Conservation (phyloP, 2,113 vertebrate species). For the Paedocypris sp. region DNA sequence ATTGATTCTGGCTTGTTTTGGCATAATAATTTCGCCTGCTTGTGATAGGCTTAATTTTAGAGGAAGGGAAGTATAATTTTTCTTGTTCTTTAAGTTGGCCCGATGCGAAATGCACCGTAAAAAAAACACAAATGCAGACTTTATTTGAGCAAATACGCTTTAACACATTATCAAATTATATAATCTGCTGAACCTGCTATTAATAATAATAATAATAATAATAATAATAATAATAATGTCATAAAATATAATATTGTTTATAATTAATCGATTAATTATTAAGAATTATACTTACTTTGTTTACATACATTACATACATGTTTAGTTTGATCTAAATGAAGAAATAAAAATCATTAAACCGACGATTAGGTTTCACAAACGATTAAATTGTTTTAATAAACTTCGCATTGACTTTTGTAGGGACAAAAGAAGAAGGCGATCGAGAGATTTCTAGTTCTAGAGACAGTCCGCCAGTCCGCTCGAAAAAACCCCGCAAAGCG, state of each 20-base stretch:
- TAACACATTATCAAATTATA: no score
- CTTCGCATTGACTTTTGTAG: slow-evolving; percentile 43
- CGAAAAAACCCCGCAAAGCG: slow-evolving; percentile 95
- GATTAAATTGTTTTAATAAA: not conserved
- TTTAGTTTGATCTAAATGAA: no score
- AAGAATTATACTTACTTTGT: no score
- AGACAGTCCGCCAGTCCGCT: slow-evolving; percentile 84
- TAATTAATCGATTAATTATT: not conserved
- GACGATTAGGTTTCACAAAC: no score
- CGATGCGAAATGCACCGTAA: no score
- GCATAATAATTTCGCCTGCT: slow-evolving; percentile 53
- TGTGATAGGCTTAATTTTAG: slow-evolving; percentile 39
- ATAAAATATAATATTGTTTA: not conserved
- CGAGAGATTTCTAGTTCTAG: slow-evolving; percentile 94
- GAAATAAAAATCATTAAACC: no score
- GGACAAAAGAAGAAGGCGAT: slow-evolving; percentile 89
- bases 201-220: not conserved
- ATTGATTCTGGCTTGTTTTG: slow-evolving; percentile 80
- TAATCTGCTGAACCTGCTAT: no score
- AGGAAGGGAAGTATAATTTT: slow-evolving; percentile 32
- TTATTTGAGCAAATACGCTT: no score
- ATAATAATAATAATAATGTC: not conserved
- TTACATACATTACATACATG: no score
- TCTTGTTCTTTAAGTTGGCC: no score
- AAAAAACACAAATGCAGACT: no score